Base-by-base conservation (phyloP, 2,113 vertebrate species). In the Ramphastos sulfuratus region DNA sequence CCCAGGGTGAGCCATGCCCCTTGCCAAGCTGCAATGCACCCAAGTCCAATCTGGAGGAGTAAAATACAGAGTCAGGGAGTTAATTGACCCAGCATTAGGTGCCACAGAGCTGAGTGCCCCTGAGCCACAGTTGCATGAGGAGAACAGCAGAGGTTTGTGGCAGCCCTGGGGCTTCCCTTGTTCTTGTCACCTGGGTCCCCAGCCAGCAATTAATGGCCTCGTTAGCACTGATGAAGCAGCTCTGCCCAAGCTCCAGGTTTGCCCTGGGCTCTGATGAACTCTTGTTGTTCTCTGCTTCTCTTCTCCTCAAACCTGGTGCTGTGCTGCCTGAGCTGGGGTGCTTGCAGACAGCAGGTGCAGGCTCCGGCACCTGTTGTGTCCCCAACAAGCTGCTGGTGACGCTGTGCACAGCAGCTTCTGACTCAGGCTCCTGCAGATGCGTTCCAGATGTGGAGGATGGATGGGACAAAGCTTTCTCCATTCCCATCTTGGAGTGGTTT, bases 401-500 rank as follows among this genome's bases (percentile, higher is more conserved):
- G 2, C 23, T 15, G 15, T 65, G 55, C 35, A 21, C 37, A 18
- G 37, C 56, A 33, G 33, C 23, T 2, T 52, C 35, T 2, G 30
- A 0, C 25, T 31, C 7, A 0, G 44, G 16, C 28, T 67, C 33
- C 59, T 28, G 27, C 52, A 24, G 35, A 23, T 17, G 55, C 31
- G 50, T 52, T 17, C 81, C 74, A 78, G 73, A 31, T 23, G 73
- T 16, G 65, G 16, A 78, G 30, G 28, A 15, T 2, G 30, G 58
- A 25, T 24, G 33, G 23, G 65, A 10, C 4, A 5, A 33, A 50
- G 18, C 48, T 7, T 67, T 39, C n/a, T 56, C n/a, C 1, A 15
- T 33, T 39, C 37, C 64, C 0, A 0, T 42, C 37, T 37, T 0
- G 0, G 2, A 24, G 52, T 16, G 35, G 52, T 55, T 14, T 3